Evolutionary conservation across 2,888 invertebrate genomes (phyloP).

Genomic region (Microchrysa polita): DNA sequence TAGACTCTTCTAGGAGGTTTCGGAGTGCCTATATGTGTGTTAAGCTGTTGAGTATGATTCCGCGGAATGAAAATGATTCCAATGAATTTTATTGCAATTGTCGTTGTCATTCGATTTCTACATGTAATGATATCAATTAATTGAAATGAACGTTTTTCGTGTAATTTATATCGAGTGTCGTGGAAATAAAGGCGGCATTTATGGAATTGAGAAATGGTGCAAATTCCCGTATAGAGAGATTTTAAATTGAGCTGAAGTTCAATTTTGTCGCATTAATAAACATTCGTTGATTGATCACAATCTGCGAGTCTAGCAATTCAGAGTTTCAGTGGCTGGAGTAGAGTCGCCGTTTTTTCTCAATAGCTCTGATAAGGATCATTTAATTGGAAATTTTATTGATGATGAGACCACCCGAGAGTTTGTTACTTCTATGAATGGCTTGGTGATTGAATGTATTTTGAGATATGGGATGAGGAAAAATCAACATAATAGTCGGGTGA

Average conservation of each 20-base stretch:
- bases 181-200: conserved; percentile 14
- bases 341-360: too few relatives aligned
- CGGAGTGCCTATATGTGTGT: neutral
- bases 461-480: too few relatives aligned
- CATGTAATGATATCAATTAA: conserved; percentile 37
- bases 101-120: conserved; percentile 31
- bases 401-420: too few relatives aligned
- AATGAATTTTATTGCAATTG: conserved; percentile 41
- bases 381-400: too few relatives aligned
- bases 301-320: neutral
- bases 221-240: neutral
- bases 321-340: too few relatives aligned
- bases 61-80: conserved; percentile 25
- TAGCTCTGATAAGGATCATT: too few relatives aligned
- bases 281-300: conserved; percentile 5
- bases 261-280: conserved; percentile 24
- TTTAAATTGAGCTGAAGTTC: conserved; percentile 12
- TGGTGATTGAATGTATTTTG: too few relatives aligned
- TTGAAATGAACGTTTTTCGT: conserved; percentile 26
- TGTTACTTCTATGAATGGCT: too few relatives aligned
- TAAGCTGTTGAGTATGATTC: conserved; percentile 9
- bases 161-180: conserved; percentile 17
- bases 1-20: too few relatives aligned
- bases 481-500: too few relatives aligned
- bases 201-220: conserved; percentile 18